Percentiles rank a stretch among this genome's conserved stretches.
Evolutionary conservation across 92 coral and sea anemone species (phyloP).

Genomic region (Zoanthus sociatus): DNA sequence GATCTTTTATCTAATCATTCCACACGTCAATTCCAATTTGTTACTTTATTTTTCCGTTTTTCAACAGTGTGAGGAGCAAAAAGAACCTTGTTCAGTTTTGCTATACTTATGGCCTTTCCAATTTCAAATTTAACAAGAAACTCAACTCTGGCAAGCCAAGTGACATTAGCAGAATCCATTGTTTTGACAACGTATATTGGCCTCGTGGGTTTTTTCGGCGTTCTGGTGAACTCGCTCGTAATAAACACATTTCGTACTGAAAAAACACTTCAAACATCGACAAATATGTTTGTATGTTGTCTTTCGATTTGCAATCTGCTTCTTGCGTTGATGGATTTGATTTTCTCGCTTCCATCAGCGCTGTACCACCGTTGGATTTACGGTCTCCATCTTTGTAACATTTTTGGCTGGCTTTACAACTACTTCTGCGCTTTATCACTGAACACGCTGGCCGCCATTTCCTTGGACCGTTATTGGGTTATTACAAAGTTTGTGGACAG

Average conservation of each 20-base stretch:
- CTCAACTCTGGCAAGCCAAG: background rate
- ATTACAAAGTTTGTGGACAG: conserved; percentile 83
- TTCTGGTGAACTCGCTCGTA: conserved; percentile 80
- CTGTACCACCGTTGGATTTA: conserved; percentile 74
- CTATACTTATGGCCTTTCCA: background rate
- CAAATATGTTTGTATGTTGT: conserved; percentile 81
- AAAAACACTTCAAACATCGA: conserved; percentile 79
- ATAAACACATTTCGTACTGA: conserved; percentile 70
- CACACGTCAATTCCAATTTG: background rate
- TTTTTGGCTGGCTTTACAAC: conserved; percentile 77
- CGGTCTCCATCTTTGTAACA: conserved; percentile 62
- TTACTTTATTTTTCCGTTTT: background rate
- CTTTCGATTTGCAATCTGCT: conserved; percentile 78
- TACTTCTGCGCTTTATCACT: conserved; percentile 79
- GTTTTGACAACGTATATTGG: conserved; percentile 71
- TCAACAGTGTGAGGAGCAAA: background rate
- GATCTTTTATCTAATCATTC: background rate
- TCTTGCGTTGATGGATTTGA: conserved; percentile 76
- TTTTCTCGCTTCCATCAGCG: conserved; percentile 81
- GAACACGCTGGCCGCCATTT: conserved; percentile 84
- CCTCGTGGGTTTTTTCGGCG: conserved; percentile 76
- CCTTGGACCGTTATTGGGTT: conserved; percentile 90
- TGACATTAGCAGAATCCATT: conserved; percentile 35
- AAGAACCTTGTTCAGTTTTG: too few species aligned
- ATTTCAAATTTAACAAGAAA: background rate